phyloP scores from a whole-genome alignment of 2,888 invertebrate species.

The Metalampra italica region DNA sequence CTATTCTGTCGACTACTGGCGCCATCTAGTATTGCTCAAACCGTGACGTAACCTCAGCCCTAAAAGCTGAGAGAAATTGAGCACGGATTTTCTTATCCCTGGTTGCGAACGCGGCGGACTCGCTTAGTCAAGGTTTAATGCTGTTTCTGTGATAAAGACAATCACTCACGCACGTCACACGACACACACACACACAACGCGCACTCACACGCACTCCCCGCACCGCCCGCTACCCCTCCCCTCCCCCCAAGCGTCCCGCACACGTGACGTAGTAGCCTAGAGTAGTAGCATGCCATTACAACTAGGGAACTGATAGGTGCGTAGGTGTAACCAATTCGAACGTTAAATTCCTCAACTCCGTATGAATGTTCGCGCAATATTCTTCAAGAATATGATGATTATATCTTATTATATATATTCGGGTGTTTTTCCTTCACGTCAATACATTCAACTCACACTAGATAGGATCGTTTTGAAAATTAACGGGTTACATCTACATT shows the following conservation, averaged over 20 bases:
- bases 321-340: background rate
- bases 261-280: background rate
- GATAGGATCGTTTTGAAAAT: too few relatives aligned
- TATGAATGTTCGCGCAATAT: background rate
- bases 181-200: slow-evolving; percentile 5
- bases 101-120: too few relatives aligned
- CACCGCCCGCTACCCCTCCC: slow-evolving; percentile 10
- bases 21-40: too few relatives aligned
- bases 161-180: slow-evolving; percentile 14
- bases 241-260: slow-evolving; percentile 4
- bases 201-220: slow-evolving; percentile 9
- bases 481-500: too few relatives aligned
- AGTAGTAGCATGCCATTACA: background rate
- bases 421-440: too few relatives aligned
- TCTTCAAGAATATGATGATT: background rate
- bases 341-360: too few relatives aligned
- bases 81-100: too few relatives aligned
- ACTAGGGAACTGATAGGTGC: background rate
- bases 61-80: background rate
- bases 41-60: too few relatives aligned
- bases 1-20: too few relatives aligned
- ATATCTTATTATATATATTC: too few relatives aligned
- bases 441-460: too few relatives aligned
- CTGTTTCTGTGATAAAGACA: slow-evolving; percentile 46
- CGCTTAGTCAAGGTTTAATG: slow-evolving; percentile 12